These are phyloP conservation scores for Synanthedon formicaeformis DNA, from an alignment of 2,888 invertebrate genomes.

Conservation along the genomic window DNA sequence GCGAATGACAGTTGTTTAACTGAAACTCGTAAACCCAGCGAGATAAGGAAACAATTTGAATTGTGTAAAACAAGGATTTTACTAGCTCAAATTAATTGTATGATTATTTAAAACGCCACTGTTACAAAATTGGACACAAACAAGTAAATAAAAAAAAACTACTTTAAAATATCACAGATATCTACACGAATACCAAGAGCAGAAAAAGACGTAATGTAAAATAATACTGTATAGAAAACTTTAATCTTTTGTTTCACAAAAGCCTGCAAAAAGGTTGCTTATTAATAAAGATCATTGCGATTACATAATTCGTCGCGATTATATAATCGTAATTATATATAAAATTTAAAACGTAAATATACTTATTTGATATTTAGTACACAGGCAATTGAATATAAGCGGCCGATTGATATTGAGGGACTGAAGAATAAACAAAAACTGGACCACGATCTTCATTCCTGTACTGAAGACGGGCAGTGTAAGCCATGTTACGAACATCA, in stretches of 20 bases:
- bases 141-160: not conserved
- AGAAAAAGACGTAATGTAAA: too few relatives aligned
- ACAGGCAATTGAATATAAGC: slow-evolving; percentile 36
- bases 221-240: too few relatives aligned
- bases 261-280: too few relatives aligned
- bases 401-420: slow-evolving; percentile 19
- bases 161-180: too few relatives aligned
- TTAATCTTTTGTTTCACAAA: too few relatives aligned
- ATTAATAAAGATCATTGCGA: too few relatives aligned
- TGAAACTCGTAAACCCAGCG: slow-evolving; percentile 5
- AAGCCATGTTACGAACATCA: slow-evolving; percentile 71
- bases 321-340: too few relatives aligned
- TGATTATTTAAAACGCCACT: slow-evolving; percentile 5
- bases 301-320: too few relatives aligned
- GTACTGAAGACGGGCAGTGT: slow-evolving; percentile 74
- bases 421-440: slow-evolving; percentile 70
- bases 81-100: slow-evolving; percentile 23
- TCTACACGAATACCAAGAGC: too few relatives aligned
- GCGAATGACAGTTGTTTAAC: not conserved
- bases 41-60: slow-evolving; percentile 6
- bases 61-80: slow-evolving; percentile 21
- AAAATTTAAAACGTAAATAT: too few relatives aligned
- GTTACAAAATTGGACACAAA: not conserved
- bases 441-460: slow-evolving; percentile 73
- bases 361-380: not conserved